Evolutionary conservation across 2,888 invertebrate species (phyloP), one percentile per base, ranked within the genome.

Genomic region (Ceramica pisi): DNA sequence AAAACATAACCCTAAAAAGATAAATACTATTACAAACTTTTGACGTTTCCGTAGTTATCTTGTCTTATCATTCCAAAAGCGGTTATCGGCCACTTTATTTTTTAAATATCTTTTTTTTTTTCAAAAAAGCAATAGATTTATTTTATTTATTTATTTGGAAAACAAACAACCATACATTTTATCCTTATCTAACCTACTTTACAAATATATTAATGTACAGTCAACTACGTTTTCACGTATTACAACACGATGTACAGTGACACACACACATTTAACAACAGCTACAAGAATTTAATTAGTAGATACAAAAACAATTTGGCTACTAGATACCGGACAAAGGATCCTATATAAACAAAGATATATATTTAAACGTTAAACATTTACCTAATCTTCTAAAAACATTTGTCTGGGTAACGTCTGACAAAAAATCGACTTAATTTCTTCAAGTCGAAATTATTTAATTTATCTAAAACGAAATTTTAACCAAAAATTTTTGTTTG

Each of bases 401-500:
- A 67, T 53, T 80, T 50, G 53, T 64, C 67, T 62, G 46, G 7
- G 71, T 80, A 74, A 31, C 31, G 71, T 70, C 70, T 67, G 65
- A 35, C 35, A 41, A 71, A 71, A 82, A 75, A 67, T 38, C 53
- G 8, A 48, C 31, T 56, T 71, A 26, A 67, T 69, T 78, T 62
- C 38, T 62, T 51, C 1, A 12, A 67, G 31, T 56, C 64, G 21
- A 56, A 61, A 59, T 69, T 59, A 71, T 69, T 67, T 57, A 48
- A 74, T 64, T 71, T 65, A 76, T 70, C 16, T 75, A 65, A 61
- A 78, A 73, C 38, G 48, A 71, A 55, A 60, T 71, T 77, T 70
- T 21, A 60, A 48, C 16, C 19, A 46, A 41, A 62, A 75, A 56
- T 62, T 71, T 56, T 48, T 69, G 73, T 84, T 84, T 79, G 80